Evolutionary conservation across 1,140 invertebrate genomes (phyloP), one percentile per base, ranked within the genome.

Genomic region (Drosophila elegans): DNA sequence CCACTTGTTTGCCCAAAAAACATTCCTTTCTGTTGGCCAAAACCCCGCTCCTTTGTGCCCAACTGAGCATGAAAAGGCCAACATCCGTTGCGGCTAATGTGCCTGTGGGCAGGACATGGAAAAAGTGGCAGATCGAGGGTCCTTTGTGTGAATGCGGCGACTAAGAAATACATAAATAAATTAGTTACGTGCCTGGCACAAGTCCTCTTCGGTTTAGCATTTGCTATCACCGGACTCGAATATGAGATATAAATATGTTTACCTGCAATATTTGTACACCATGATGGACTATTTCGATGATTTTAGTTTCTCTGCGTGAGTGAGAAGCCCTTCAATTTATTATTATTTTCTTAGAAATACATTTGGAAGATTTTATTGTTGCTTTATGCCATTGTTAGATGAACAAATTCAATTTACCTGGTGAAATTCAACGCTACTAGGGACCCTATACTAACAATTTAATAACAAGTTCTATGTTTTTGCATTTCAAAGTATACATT

Each of bases 41-140:
- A 38, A 38, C 42, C 62, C n/a, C 57, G 59, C 63, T 68, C 46
- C 64, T 52, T 68, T 66, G 64, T 68, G 60, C 64, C 61, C 84
- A 80, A 62, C 82, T 66, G 82, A 66, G 67, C 84, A 80, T 88
- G 73, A 88, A 88, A 88, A 88, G 83, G 85, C 76, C 84, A 89
- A 84, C 84, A 88, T 88, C 84, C 84, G 84, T 75, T 84, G 84
- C 55, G 84, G 84, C 84, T 88, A 88, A 88, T 89, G 84, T 88
- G 84, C 83, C 78, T 71, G 67, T 71, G 64, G 67, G 63, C 78
- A 85, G 77, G 80, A 81, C 77, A 84, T 81, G 60, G 54, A 64
- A 45, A 53, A 48, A 51, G 38, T 45, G 54, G 29, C 45, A 46
- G 42, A 42, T 34, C 21, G 49, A 75, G 25, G 36, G 64, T 32